phyloP scores from a whole-genome alignment of 2,113 vertebrate genomes.

The Xerus inauris region DNA sequence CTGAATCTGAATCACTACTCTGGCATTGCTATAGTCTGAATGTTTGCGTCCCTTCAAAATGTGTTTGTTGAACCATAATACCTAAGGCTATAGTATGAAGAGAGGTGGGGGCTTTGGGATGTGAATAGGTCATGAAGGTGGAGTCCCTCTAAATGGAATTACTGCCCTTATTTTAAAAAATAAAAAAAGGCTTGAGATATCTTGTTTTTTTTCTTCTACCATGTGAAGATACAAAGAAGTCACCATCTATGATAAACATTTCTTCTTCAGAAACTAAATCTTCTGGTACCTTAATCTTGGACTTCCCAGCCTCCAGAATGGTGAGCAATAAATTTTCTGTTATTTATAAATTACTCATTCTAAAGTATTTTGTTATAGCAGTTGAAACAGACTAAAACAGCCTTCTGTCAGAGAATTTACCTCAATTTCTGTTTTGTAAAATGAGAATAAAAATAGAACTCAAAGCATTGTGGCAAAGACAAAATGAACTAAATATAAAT shows the following conservation, averaged over 20 bases:
- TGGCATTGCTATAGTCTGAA: not conserved
- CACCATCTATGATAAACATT: not conserved
- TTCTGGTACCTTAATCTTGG: not conserved
- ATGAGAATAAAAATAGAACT: not conserved
- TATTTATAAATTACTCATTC: not conserved
- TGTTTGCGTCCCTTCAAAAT: not conserved
- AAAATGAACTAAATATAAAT: conserved; percentile 29
- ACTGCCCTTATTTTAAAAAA: not conserved
- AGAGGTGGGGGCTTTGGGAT: not conserved
- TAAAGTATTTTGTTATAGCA: not conserved
- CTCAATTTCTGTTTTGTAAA: not conserved
- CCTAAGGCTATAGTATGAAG: not conserved
- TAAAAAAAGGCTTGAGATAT: not conserved
- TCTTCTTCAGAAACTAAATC: not conserved
- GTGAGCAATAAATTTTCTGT: not conserved
- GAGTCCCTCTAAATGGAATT: not conserved
- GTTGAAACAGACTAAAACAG: not conserved
- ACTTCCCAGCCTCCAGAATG: not conserved
- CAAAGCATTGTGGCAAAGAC: not conserved
- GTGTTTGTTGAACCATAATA: not conserved
- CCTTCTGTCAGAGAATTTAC: not conserved
- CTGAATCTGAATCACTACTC: not conserved
- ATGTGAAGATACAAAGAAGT: not conserved
- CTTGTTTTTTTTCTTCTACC: not conserved
- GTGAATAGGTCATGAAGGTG: not conserved